phyloP scores from a whole-genome alignment of 2,113 vertebrate species.

The Formicarius rufipectus region DNA sequence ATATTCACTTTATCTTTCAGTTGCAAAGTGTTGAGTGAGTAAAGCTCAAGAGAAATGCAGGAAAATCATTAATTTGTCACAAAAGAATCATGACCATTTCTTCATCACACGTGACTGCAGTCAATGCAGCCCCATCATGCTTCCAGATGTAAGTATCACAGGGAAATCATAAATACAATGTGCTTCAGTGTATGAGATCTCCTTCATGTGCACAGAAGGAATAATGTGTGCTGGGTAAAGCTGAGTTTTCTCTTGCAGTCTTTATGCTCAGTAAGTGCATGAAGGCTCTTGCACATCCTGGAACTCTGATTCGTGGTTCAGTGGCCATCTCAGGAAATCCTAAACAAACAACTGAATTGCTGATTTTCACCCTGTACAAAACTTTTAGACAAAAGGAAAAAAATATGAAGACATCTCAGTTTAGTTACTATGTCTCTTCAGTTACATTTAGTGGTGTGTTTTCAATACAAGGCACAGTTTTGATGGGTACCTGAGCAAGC shows the following conservation, averaged over 20 bases:
- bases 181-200: background rate
- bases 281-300: background rate
- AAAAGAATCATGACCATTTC: background rate
- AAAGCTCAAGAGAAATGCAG: background rate
- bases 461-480: background rate
- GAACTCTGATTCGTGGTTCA: background rate
- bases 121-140: background rate
- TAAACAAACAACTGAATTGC: background rate
- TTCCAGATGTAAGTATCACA: background rate
- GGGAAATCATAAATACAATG: background rate
- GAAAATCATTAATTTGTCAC: background rate
- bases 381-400: background rate
- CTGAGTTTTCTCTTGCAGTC: background rate
- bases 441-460: background rate
- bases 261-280: background rate
- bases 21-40: background rate
- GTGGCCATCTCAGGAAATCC: background rate
- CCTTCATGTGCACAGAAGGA: background rate
- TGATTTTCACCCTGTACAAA: background rate
- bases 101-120: background rate
- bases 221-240: background rate
- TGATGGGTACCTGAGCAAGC: background rate
- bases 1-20: background rate
- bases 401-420: background rate
- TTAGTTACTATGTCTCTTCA: background rate